phyloP scores from a whole-genome alignment of 1,140 invertebrate species.

The Watersipora subatra region DNA sequence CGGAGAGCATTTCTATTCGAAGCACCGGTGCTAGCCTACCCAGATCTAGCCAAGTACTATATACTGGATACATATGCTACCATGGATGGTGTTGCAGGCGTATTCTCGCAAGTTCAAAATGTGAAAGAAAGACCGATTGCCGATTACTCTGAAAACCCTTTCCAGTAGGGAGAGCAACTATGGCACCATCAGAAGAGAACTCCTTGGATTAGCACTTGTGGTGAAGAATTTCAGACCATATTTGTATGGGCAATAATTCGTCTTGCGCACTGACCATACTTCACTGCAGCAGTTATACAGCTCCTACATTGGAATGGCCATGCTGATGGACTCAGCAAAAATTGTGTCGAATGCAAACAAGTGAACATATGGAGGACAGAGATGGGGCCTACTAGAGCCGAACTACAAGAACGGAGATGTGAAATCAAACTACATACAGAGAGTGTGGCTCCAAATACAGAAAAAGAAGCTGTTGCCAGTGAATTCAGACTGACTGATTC shows the following conservation, averaged over 20 bases:
- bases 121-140: constrained; percentile 10
- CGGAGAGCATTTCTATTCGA: neutral
- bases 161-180: constrained; percentile 2
- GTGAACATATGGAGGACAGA: neutral
- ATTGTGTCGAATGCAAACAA: neutral
- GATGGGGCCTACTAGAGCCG: too few species aligned
- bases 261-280: constrained; percentile 9
- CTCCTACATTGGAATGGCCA: constrained; percentile 8
- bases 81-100: constrained; percentile 16
- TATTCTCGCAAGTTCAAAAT: constrained; percentile 20
- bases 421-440: too few species aligned
- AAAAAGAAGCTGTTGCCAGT: too few species aligned
- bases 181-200: constrained; percentile 7
- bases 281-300: constrained; percentile 8
- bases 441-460: too few species aligned
- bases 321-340: neutral
- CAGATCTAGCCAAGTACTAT: constrained; percentile 12
- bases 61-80: constrained; percentile 21
- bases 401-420: too few species aligned
- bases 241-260: constrained; percentile 8
- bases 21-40: constrained; percentile 15
- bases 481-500: too few species aligned
- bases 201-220: neutral
- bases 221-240: constrained; percentile 10
- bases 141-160: constrained; percentile 7